Evolutionary conservation across 2,797 vertebrate species (phyloP), one percentile per base, ranked within the genome.

Genomic region (Schizothorax lantsangensis): DNA sequence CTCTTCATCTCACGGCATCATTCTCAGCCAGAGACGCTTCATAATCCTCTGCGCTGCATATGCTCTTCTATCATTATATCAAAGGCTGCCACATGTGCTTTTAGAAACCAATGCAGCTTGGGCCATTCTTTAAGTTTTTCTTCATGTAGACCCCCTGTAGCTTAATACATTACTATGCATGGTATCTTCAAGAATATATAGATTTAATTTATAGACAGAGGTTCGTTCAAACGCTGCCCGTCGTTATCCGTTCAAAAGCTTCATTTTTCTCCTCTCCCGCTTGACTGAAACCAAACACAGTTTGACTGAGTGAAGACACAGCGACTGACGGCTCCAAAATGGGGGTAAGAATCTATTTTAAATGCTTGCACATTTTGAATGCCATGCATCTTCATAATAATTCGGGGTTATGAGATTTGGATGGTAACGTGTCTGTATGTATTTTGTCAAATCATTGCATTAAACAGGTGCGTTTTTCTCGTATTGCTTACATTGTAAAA

Each of bases 291-390:
- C 52, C 77, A 57, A 81, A 85, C 89, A n/a, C 87, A 75, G 87
- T 47, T 64, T 89, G 86, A 89, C 88, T 89, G 49, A 82, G 81
- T 59, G 90, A 92, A 90, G 89, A 88, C 86, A 94, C 87, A 66
- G 89, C 88, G 90, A 93, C 90, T 91, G 89, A 94, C 91, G 88
- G 89, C 93, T 90, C 84, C 89, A 88, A 92, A 79, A 96, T 96
- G 95, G 95, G 95, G 95, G 95, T 96, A 94, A 96, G 95, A 78
- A 49, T 84, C 26, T 40, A 66, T 40, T 36, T 83, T 0, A 40
- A 64, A 26, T n/a, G 12, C 19, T 66, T 47, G 57, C 59, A 57
- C 33, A 2, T 57, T 38, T 7, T 38, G 7, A 54, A n/a, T 52
- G 33, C 6, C 15, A 68, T 26, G 23, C 36, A 45, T 4, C 45